These are phyloP conservation scores for Campaea margaritaria DNA, from an alignment of 2,888 invertebrate species.

Conservation along the genomic window DNA sequence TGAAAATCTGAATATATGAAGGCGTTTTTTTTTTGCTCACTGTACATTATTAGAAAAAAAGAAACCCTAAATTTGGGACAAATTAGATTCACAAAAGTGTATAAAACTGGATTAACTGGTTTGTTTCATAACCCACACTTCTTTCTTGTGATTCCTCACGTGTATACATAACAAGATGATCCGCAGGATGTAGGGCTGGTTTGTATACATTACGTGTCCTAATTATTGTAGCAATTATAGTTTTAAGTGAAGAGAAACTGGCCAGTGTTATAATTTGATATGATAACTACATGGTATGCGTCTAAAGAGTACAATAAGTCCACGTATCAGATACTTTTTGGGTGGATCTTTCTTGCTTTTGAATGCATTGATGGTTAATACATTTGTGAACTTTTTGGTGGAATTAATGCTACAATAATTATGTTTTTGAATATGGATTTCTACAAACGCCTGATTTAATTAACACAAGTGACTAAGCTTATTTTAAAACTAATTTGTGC, in stretches of 20 bases:
- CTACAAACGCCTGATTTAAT: no score
- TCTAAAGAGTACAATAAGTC: no score
- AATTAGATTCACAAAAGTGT: slow-evolving; percentile 2
- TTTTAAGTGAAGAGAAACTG: slow-evolving; percentile 7
- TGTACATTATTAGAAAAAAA: background rate
- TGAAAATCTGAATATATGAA: no score
- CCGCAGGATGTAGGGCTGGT: slow-evolving; percentile 31
- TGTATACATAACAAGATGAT: slow-evolving; percentile 33
- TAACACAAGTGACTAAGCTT: no score
- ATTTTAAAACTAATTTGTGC: no score
- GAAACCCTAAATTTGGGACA: slow-evolving; percentile 1
- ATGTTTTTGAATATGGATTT: no score
- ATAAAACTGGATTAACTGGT: slow-evolving; percentile 30
- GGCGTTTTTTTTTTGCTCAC: no score
- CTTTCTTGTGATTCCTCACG: slow-evolving; percentile 7
- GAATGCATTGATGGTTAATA: background rate
- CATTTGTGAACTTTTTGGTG: no score
- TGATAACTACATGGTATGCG: no score
- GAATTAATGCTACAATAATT: background rate
- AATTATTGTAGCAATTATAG: slow-evolving; percentile 1
- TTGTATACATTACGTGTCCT: slow-evolving; percentile 12
- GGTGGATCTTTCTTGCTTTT: no score
- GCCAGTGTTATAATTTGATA: background rate
- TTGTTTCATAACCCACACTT: slow-evolving; percentile 25
- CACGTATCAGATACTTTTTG: no score